phyloP scores from a whole-genome alignment of 2,113 vertebrate species.

The Urocitellus parryii region DNA sequence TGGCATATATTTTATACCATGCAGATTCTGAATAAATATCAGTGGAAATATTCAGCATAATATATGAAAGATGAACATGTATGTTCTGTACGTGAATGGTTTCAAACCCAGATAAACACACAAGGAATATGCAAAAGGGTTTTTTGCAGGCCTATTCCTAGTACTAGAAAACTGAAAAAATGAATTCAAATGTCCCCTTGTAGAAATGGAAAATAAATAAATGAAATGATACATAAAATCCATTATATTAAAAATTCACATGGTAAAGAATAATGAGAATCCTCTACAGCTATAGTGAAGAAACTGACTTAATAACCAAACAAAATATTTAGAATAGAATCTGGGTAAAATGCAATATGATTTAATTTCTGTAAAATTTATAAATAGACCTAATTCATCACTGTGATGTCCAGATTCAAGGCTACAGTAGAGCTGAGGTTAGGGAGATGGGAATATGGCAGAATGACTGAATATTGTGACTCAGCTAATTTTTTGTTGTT shows the following conservation, averaged over 20 bases:
- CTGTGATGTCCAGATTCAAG: background rate
- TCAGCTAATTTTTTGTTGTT: background rate
- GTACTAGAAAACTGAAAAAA: background rate
- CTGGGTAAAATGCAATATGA: background rate
- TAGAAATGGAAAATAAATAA: background rate
- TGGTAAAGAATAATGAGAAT: background rate
- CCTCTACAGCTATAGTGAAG: background rate
- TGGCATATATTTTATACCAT: background rate
- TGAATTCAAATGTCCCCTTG: background rate
- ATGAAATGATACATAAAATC: background rate
- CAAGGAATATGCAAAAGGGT: background rate
- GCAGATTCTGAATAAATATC: background rate
- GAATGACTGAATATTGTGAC: background rate
- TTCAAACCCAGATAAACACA: background rate
- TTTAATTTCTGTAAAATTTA: background rate
- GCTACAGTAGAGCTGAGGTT: fast-evolving
- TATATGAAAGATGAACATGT: background rate
- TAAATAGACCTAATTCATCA: background rate
- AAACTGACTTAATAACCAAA: background rate
- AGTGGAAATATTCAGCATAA: background rate
- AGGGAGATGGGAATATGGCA: background rate
- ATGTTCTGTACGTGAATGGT: background rate
- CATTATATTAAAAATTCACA: background rate
- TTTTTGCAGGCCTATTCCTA: background rate
- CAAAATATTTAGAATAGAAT: background rate